phyloP scores from a whole-genome alignment of 2,888 invertebrate genomes.

The Phytoseiulus persimilis region DNA sequence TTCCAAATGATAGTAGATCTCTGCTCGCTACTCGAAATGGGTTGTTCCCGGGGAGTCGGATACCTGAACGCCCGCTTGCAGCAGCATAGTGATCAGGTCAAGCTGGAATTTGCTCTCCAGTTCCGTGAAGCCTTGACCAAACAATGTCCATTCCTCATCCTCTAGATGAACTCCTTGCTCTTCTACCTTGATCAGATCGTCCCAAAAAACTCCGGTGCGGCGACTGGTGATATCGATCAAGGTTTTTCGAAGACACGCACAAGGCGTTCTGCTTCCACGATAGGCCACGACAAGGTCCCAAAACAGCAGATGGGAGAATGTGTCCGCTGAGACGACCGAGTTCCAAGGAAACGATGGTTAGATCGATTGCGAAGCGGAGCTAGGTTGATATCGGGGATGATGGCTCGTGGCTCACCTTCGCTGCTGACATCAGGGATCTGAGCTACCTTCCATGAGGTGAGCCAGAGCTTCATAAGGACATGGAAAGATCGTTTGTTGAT shows the following conservation, averaged over 20 bases:
- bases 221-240: neutral
- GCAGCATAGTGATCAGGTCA: neutral
- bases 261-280: neutral
- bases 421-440: neutral
- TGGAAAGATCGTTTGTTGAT: constrained; percentile 12
- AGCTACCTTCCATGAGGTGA: neutral
- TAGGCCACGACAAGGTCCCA: neutral
- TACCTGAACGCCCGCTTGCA: neutral
- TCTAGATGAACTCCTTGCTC: neutral
- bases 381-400: neutral
- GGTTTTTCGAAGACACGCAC: neutral
- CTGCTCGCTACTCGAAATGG: too few relatives aligned
- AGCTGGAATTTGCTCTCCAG: neutral
- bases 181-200: neutral
- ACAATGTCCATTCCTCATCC: constrained; percentile 17
- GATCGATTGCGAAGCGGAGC: too few relatives aligned
- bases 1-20: neutral
- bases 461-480: constrained; percentile 20
- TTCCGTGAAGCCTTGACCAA: neutral
- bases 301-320: neutral
- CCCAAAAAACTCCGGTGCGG: neutral
- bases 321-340: neutral
- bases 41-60: neutral
- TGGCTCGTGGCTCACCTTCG: neutral
- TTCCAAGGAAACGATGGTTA: neutral